A percentile compares a stretch with the other conserved stretches of the same genome.
Evolutionary conservation across 1,140 invertebrate genomes (phyloP).

Genomic region (Ceratina japonica): DNA sequence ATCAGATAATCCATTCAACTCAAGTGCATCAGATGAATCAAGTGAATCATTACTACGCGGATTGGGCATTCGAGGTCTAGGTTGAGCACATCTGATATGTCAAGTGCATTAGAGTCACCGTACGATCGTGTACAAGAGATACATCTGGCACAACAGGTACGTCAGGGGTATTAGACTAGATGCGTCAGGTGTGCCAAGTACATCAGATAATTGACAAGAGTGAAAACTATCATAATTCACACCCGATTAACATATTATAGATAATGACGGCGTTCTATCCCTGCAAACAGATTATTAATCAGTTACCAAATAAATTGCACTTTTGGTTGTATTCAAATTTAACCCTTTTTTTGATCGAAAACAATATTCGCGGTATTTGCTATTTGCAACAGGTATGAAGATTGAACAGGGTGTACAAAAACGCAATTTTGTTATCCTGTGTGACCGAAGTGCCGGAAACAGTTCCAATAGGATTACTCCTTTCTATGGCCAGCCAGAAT

Average conservation of each 20-base stretch:
- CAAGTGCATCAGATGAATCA: constrained; percentile 17
- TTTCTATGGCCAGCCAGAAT: background rate
- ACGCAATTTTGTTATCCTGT: background rate
- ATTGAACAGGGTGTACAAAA: too few relatives aligned
- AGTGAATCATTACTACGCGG: constrained; percentile 6
- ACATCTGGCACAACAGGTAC: constrained; percentile 21
- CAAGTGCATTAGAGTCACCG: constrained; percentile 4
- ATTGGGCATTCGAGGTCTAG: background rate
- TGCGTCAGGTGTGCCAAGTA: background rate
- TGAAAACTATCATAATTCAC: background rate
- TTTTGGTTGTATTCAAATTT: too few relatives aligned
- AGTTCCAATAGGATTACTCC: background rate
- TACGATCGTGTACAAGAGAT: constrained; percentile 3
- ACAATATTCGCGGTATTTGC: too few relatives aligned
- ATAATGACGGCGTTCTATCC: too few relatives aligned
- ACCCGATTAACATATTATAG: too few relatives aligned
- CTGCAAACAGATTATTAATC: too few relatives aligned
- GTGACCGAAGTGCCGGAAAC: background rate
- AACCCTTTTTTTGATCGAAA: too few relatives aligned
- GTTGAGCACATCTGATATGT: constrained; percentile 15
- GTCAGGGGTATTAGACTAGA: background rate
- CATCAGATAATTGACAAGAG: background rate
- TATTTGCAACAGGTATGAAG: too few relatives aligned
- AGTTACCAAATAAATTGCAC: too few relatives aligned
- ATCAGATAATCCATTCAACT: constrained; percentile 6